Conservation (phyloP, 2,113 vertebrate species). For the Alosa alosa region DNA sequence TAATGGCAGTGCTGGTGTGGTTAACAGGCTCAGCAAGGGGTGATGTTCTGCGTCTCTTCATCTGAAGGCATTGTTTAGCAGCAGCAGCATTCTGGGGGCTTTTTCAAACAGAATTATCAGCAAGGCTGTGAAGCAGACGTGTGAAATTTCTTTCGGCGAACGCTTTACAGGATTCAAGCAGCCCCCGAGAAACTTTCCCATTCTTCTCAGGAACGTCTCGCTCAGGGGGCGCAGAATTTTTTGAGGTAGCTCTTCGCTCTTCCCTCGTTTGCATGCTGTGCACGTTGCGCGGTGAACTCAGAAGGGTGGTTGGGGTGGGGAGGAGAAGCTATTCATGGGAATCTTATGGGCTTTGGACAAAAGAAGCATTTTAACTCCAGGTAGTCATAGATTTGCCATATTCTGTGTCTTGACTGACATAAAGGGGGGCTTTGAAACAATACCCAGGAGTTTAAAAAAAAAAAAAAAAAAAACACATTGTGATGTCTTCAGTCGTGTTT, state of each 20-base stretch:
- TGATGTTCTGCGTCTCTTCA: slow-evolving; percentile 44
- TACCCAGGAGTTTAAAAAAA: neutral
- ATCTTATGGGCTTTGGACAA: slow-evolving; percentile 47
- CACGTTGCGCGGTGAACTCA: neutral
- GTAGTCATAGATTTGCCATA: neutral
- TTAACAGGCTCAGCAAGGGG: neutral
- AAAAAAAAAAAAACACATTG: neutral
- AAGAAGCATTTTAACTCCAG: neutral
- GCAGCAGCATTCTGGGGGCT: slow-evolving; percentile 56
- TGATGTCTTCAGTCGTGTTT: neutral
- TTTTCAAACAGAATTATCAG: slow-evolving; percentile 66
- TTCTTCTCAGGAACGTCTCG: slow-evolving; percentile 62
- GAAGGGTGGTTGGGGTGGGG: neutral
- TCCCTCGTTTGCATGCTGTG: slow-evolving; percentile 43
- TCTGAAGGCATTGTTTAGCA: slow-evolving; percentile 61
- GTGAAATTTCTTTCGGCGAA: slow-evolving; percentile 61
- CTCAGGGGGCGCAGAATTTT: slow-evolving; percentile 50
- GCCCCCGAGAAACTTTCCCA: slow-evolving; percentile 35
- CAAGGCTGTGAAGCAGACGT: slow-evolving; percentile 57
- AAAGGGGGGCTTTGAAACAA: neutral
- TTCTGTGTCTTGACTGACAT: neutral
- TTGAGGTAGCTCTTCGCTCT: slow-evolving; percentile 27
- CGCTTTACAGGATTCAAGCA: slow-evolving; percentile 57
- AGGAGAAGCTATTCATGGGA: slow-evolving; percentile 55
- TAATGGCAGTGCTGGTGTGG: neutral